Evolutionary conservation across 2,888 invertebrate species (phyloP).

Genomic region (Drosophila rubida): DNA sequence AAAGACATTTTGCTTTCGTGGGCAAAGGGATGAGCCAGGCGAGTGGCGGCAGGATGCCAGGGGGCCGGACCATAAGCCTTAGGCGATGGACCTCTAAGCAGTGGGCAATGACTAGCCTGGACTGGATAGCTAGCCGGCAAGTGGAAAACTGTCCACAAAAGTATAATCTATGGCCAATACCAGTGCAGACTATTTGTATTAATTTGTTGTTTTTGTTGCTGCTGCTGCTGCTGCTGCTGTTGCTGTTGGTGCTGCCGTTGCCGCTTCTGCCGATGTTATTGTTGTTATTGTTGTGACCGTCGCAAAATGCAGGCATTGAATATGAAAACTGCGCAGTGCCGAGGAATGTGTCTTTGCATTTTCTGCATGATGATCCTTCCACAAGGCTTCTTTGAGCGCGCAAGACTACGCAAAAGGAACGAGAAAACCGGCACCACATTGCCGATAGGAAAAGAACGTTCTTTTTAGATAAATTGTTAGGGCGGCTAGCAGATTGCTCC

Average conservation of each 20-base stretch:
- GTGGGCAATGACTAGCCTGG: slow-evolving; percentile 2
- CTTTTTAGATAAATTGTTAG: slow-evolving; percentile 1
- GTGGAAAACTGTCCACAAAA: slow-evolving; percentile 74
- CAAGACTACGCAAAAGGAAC: background rate
- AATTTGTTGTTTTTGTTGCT: slow-evolving; percentile 63
- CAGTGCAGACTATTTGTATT: slow-evolving; percentile 78
- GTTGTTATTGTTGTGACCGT: slow-evolving; percentile 25
- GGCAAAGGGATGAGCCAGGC: background rate
- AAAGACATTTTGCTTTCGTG: slow-evolving; percentile 12
- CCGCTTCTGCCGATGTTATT: slow-evolving; percentile 26
- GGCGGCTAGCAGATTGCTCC: no score
- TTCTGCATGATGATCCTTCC: slow-evolving; percentile 28
- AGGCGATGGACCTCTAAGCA: slow-evolving; percentile 7
- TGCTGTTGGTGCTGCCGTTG: slow-evolving; percentile 28
- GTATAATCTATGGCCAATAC: slow-evolving; percentile 74
- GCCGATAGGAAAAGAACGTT: slow-evolving; percentile 4
- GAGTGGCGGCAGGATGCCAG: background rate
- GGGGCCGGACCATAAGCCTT: slow-evolving; percentile 9
- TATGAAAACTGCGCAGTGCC: slow-evolving; percentile 43
- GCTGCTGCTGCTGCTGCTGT: slow-evolving; percentile 29
- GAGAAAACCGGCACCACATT: background rate
- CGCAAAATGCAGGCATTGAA: slow-evolving; percentile 48
- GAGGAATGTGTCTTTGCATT: slow-evolving; percentile 45
- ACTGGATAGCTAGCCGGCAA: slow-evolving; percentile 30
- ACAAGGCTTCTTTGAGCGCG: background rate